A percentile compares a stretch with the other conserved stretches of the same genome.
phyloP scores from a whole-genome alignment of 2,888 invertebrate species.

The Dendrolimus pini region DNA sequence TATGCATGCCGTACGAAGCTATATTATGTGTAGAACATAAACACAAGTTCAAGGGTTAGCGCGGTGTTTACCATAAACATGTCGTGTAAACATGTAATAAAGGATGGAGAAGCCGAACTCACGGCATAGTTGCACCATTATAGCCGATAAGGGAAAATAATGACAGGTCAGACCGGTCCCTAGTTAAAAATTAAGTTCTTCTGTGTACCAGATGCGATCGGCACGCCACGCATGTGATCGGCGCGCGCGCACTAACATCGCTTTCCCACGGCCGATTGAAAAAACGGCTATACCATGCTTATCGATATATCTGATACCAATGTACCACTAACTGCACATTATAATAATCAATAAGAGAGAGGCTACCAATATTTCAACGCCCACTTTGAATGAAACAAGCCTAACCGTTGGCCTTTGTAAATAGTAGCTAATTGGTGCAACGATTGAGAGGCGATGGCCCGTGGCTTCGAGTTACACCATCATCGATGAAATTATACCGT shows the following conservation, averaged over 20 bases:
- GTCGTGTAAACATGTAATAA: constrained; percentile 41
- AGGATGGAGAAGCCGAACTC: constrained; percentile 5
- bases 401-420: constrained; percentile 17
- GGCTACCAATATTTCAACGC: constrained; percentile 28
- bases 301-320: constrained; percentile 16
- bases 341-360: constrained; percentile 38
- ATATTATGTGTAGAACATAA: constrained; percentile 6
- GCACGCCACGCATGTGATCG: constrained; percentile 27
- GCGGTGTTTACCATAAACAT: constrained; percentile 21
- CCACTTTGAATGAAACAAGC: constrained; percentile 23
- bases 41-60: constrained; percentile 24
- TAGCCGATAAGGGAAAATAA: constrained; percentile 33
- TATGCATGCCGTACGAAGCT: background rate
- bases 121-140: background rate
- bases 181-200: constrained; percentile 51
- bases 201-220: constrained; percentile 43
- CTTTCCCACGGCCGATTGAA: constrained; percentile 61
- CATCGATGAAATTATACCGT: background rate
- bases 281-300: constrained; percentile 39
- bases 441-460: constrained; percentile 5
- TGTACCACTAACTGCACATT: constrained; percentile 32
- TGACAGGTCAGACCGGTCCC: constrained; percentile 40
- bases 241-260: constrained; percentile 33
- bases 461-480: background rate
- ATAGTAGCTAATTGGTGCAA: constrained; percentile 34